Base-by-base conservation (phyloP, 2,797 vertebrate species). In the Ispidina picta region DNA sequence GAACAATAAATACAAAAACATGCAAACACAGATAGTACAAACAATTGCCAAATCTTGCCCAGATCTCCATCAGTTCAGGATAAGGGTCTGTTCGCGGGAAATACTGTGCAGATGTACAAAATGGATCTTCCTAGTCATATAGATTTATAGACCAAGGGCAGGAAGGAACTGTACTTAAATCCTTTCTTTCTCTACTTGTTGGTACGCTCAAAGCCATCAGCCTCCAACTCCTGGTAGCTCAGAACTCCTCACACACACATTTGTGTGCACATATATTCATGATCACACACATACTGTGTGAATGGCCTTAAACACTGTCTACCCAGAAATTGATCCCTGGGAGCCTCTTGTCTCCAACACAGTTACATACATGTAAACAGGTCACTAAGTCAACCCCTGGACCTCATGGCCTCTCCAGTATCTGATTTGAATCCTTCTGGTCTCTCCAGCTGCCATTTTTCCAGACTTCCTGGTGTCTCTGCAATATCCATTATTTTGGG, bases 191-290 rank as follows among this genome's bases (percentile, higher is more conserved):
- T 10, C 0, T 0, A 39, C 13, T 23, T 64, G 8, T 21, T 85
- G 15, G 8, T 9, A 28, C 21, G 6, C 5, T 29, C 39, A 80
- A 82, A 70, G 4, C 9, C 56, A 31, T 17, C 0, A 3, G 8
- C 4, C 18, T 72, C 29, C n/a, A 83, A 4, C 52, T 70, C 52
- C 26, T 51, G 31, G 13, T 15, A 69, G 6, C 20, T 65, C 63
- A 48, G 31, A 84, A 39, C 2, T 1, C 4, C 5, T 44, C 55
- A 75, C 7, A 29, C 4, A 44, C 11, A n/a, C 2, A 5, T 58
- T 56, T n/a, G 2, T n/a, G 19, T 6, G 5, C 5, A 8, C 25
- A 12, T 15, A 19, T 4, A 2, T 4, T 4, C 5, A 23, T 5
- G 1, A 63, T 12, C 2, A 0, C 6, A 26, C 17, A 56, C 4